Conservation (phyloP, 92 coral and sea anemone species). For the Porites rus region DNA sequence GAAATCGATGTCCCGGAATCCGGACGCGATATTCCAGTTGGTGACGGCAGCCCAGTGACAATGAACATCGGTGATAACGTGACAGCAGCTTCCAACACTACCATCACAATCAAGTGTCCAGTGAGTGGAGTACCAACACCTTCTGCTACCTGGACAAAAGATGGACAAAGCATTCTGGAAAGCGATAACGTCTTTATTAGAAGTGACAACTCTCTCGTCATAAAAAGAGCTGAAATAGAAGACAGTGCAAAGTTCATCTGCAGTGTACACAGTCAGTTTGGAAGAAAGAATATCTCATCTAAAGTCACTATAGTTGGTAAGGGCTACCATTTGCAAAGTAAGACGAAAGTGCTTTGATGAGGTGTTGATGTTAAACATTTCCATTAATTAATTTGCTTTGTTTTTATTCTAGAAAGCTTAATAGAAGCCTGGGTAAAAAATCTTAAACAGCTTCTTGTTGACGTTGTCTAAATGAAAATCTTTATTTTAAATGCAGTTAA, state of each 20-base stretch:
- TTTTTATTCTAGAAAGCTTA: no score
- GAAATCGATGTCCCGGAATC: slow-evolving; percentile 8
- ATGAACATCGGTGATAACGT: slow-evolving; percentile 83
- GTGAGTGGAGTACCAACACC: slow-evolving; percentile 79
- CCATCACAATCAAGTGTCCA: slow-evolving; percentile 74
- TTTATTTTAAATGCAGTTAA: no score
- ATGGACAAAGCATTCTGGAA: slow-evolving; percentile 34
- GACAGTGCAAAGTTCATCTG: slow-evolving; percentile 74
- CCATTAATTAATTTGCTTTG: no score
- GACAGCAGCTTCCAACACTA: slow-evolving; percentile 63
- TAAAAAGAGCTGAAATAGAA: slow-evolving; percentile 1
- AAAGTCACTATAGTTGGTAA: slow-evolving; percentile 48
- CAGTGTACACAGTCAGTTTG: slow-evolving; percentile 57
- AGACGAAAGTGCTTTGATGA: no score
- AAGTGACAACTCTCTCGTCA: slow-evolving; percentile 35
- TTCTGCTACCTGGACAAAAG: slow-evolving; percentile 65
- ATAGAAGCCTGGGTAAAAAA: no score
- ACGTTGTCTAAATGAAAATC: no score
- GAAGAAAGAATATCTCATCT: slow-evolving; percentile 56
- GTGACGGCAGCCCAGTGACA: slow-evolving; percentile 65
- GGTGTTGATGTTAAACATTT: no score
- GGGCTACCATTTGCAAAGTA: no score
- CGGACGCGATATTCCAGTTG: slow-evolving; percentile 47
- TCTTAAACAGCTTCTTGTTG: no score
- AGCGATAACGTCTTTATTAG: slow-evolving; percentile 44